Percentiles rank a stretch among this genome's conserved stretches.
These are phyloP conservation scores for Drosophila ustulata DNA, from an alignment of 2,888 invertebrate genomes.

Conservation along the genomic window DNA sequence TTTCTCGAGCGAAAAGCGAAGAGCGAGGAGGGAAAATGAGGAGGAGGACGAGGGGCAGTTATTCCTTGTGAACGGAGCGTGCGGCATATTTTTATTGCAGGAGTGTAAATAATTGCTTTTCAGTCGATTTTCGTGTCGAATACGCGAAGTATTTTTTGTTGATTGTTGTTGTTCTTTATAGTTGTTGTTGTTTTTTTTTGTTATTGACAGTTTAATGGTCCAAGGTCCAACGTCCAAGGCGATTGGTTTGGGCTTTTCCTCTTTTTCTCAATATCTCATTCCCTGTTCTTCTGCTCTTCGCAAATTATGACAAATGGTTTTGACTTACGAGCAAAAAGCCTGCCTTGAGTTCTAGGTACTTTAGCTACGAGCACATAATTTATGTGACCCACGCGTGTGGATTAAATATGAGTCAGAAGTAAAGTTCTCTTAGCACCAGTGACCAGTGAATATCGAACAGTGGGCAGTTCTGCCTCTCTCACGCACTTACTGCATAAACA, in stretches of 20 bases:
- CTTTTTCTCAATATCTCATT: slow-evolving; percentile 12
- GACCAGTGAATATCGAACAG: background rate
- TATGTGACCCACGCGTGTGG: slow-evolving; percentile 31
- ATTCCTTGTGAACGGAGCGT: slow-evolving; percentile 14
- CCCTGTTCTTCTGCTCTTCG: background rate
- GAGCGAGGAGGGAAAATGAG: background rate
- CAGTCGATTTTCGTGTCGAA: slow-evolving; percentile 73
- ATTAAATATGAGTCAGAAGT: background rate
- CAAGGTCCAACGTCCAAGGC: slow-evolving; percentile 25
- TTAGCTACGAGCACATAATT: slow-evolving; percentile 40
- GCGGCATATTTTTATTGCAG: slow-evolving; percentile 71
- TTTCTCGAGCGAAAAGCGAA: slow-evolving; percentile 11
- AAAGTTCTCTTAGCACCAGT: background rate
- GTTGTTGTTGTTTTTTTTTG: slow-evolving; percentile 33
- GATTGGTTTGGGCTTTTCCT: slow-evolving; percentile 32
- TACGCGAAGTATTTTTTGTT: slow-evolving; percentile 43
- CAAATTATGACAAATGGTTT: slow-evolving; percentile 74
- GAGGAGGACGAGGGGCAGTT: background rate
- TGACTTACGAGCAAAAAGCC: slow-evolving; percentile 48
- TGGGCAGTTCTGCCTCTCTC: background rate
- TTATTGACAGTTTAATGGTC: slow-evolving; percentile 60
- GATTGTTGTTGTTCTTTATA: slow-evolving; percentile 32
- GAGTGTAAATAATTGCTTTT: slow-evolving; percentile 80
- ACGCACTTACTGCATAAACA: slow-evolving; percentile 6
- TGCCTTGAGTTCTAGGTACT: slow-evolving; percentile 36